phyloP scores from a whole-genome alignment of 1,140 invertebrate genomes.

The Cyclina sinensis region DNA sequence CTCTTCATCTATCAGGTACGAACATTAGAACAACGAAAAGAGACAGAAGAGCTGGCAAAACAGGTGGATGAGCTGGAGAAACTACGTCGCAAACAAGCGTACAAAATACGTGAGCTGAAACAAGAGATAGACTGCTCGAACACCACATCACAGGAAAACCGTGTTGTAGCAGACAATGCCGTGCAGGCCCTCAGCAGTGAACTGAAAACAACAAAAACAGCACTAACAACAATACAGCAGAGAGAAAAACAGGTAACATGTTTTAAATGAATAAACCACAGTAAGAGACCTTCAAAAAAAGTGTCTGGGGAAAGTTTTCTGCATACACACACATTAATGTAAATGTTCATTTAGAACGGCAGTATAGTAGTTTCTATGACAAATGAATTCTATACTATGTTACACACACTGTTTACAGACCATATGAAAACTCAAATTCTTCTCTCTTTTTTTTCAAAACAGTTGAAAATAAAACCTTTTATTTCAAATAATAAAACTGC shows the following conservation, averaged over 20 bases:
- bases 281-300: no score
- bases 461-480: no score
- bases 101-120: constrained; percentile 84
- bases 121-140: constrained; percentile 74
- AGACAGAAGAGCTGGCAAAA: constrained; percentile 82
- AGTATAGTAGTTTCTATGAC: no score
- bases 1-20: constrained; percentile 76
- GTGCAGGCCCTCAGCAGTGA: constrained; percentile 86
- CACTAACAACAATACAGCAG: constrained; percentile 82
- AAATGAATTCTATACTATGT: no score
- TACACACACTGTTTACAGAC: no score
- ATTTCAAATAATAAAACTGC: no score
- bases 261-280: no score
- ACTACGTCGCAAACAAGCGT: constrained; percentile 83
- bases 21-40: constrained; percentile 83
- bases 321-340: no score
- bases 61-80: constrained; percentile 85
- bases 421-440: no score
- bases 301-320: no score
- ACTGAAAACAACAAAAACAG: constrained; percentile 85
- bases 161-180: constrained; percentile 82
- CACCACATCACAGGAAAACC: constrained; percentile 76
- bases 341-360: no score
- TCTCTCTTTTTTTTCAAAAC: no score
- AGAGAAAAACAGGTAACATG: constrained; percentile 85